These are phyloP conservation scores for Notothenia coriiceps DNA, from an alignment of 2,113 vertebrate genomes.

Conservation along the genomic window DNA sequence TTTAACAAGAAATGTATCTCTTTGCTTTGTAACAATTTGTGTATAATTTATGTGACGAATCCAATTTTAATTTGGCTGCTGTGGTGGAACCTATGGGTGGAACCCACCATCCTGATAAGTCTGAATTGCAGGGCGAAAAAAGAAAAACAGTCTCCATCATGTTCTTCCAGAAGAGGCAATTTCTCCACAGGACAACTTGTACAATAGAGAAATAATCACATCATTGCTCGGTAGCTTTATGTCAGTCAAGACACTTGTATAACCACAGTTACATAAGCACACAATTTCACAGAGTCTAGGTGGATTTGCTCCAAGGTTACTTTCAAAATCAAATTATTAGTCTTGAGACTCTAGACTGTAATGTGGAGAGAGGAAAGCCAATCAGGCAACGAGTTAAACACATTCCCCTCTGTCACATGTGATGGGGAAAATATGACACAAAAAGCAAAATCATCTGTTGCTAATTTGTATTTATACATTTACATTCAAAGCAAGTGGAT, in stretches of 20 bases:
- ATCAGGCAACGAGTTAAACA: constrained; percentile 25
- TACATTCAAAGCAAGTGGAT: neutral
- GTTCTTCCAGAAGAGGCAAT: constrained; percentile 13
- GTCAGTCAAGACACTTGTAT: constrained; percentile 42
- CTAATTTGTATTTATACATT: neutral
- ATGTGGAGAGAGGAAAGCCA: constrained; percentile 3
- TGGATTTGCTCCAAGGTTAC: constrained; percentile 43
- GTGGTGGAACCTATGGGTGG: neutral
- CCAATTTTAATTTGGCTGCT: constrained; percentile 27
- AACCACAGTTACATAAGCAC: constrained; percentile 1
- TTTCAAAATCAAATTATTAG: constrained; percentile 33
- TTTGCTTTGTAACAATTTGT: constrained; percentile 35
- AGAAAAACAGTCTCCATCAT: constrained; percentile 7
- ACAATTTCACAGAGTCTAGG: constrained; percentile 21
- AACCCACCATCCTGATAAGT: constrained; percentile 28
- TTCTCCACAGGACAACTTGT: constrained; percentile 33
- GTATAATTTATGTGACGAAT: constrained; percentile 37
- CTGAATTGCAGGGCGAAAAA: neutral
- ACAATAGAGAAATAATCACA: constrained; percentile 46
- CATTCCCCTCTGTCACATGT: neutral
- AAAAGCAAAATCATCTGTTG: neutral
- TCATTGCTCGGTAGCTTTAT: constrained; percentile 27
- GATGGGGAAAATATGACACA: neutral
- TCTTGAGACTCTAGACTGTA: neutral
- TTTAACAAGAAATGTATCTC: constrained; percentile 31